A percentile compares a stretch with the other conserved stretches of the same genome.
These are phyloP conservation scores for Drosophila anceps DNA, from an alignment of 2,888 invertebrate genomes.

Conservation along the genomic window DNA sequence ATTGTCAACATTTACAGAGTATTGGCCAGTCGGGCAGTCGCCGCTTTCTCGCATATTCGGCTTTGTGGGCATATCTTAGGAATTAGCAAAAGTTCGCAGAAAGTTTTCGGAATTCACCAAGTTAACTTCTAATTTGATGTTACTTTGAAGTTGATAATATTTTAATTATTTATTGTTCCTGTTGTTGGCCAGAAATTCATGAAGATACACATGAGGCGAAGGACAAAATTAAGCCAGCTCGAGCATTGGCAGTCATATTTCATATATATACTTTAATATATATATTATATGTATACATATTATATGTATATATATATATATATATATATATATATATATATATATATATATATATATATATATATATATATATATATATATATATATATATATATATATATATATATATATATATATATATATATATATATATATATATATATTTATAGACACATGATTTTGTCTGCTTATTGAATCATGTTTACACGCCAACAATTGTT, in stretches of 20 bases:
- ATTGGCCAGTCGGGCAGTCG: neutral
- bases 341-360: neutral
- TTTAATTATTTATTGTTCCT: conserved; percentile 27
- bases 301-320: neutral
- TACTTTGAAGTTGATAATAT: conserved; percentile 36
- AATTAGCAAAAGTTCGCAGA: conserved; percentile 1
- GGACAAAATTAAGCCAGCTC: neutral
- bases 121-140: neutral
- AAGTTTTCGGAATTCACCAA: conserved; percentile 9
- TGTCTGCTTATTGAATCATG: conserved; percentile 25
- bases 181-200: conserved; percentile 4
- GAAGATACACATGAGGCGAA: neutral
- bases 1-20: neutral
- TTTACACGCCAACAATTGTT: conserved; percentile 20
- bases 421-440: neutral
- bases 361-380: neutral
- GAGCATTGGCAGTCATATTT: neutral
- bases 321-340: neutral
- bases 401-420: neutral
- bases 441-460: neutral
- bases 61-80: neutral
- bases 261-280: neutral
- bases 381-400: neutral
- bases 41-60: neutral
- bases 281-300: too few species aligned